These are phyloP conservation scores for Subacronicta megacephala DNA, from an alignment of 2,888 invertebrate genomes.

Conservation along the genomic window DNA sequence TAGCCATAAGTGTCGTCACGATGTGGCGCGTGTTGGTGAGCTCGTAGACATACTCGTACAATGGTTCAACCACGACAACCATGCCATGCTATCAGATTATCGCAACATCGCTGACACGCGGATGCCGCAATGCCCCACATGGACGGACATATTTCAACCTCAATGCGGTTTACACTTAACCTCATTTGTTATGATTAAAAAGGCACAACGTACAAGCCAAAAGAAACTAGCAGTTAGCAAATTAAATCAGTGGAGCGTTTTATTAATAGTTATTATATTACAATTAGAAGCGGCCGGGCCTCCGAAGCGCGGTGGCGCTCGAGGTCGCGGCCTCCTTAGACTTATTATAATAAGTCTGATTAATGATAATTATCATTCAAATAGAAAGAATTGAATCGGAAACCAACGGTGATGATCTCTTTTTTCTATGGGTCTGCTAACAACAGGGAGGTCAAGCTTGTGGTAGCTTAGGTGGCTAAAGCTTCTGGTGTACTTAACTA, in stretches of 20 bases:
- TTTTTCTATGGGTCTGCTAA: too few species aligned
- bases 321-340: slow-evolving; percentile 32
- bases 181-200: slow-evolving; percentile 14
- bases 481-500: too few species aligned
- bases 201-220: neutral
- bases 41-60: too few species aligned
- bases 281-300: slow-evolving; percentile 13
- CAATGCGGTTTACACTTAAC: slow-evolving; percentile 15
- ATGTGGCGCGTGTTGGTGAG: too few species aligned
- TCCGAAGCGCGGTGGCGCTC: slow-evolving; percentile 5
- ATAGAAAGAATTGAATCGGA: too few species aligned
- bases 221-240: slow-evolving; percentile 5
- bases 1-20: too few species aligned
- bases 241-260: slow-evolving; percentile 17
- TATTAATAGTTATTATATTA: slow-evolving; percentile 36
- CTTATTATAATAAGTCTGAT: too few species aligned
- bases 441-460: too few species aligned
- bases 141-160: slow-evolving; percentile 12
- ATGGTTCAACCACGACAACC: too few species aligned
- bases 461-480: too few species aligned
- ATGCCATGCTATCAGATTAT: slow-evolving; percentile 46
- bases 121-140: slow-evolving; percentile 24
- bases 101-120: slow-evolving; percentile 36
- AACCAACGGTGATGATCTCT: too few species aligned
- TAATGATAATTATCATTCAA: too few species aligned